Percentiles rank a stretch among this genome's conserved stretches.
Evolutionary conservation across 2,888 invertebrate species (phyloP).

Genomic region (Lypha dubia): DNA sequence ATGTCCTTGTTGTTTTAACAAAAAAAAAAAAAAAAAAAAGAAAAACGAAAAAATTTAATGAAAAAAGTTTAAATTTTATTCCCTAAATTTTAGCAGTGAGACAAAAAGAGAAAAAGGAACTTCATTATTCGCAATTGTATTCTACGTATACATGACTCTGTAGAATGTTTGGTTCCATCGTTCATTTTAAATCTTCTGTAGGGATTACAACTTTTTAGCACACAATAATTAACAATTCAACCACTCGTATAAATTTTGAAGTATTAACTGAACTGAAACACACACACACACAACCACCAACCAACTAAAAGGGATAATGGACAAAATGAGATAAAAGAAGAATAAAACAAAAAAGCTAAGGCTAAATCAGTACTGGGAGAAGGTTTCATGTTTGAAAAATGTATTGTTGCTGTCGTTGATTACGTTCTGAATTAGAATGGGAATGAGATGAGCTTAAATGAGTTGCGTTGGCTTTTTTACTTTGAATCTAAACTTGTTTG

Average conservation of each 20-base stretch:
- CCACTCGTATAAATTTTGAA: conserved; percentile 73
- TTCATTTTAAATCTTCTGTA: conserved; percentile 69
- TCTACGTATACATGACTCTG: not conserved
- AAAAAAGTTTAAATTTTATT: conserved; percentile 47
- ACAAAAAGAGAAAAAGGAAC: conserved; percentile 5
- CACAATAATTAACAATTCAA: conserved; percentile 74
- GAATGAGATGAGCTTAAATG: conserved; percentile 14
- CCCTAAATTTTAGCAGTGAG: conserved; percentile 26
- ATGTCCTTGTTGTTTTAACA: conserved; percentile 58
- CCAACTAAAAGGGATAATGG: conserved; percentile 59
- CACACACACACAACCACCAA: conserved; percentile 16
- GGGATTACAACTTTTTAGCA: conserved; percentile 74
- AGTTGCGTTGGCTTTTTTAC: conserved; percentile 41
- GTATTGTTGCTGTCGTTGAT: conserved; percentile 35
- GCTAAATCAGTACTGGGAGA: conserved; percentile 23
- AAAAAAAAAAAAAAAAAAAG: conserved; percentile 15
- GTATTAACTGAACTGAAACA: conserved; percentile 66
- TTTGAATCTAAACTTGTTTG: conserved; percentile 59
- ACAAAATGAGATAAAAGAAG: conserved; percentile 64
- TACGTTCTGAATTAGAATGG: conserved; percentile 7
- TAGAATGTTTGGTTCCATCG: conserved; percentile 24
- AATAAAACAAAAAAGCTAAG: conserved; percentile 1
- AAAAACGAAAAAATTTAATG: conserved; percentile 13
- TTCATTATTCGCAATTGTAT: conserved; percentile 23
- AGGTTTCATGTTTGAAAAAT: conserved; percentile 16